Evolutionary conservation across 92 coral and sea anemone genomes (phyloP), one percentile per base, ranked within the genome.

Genomic region (Siderastrea radians): DNA sequence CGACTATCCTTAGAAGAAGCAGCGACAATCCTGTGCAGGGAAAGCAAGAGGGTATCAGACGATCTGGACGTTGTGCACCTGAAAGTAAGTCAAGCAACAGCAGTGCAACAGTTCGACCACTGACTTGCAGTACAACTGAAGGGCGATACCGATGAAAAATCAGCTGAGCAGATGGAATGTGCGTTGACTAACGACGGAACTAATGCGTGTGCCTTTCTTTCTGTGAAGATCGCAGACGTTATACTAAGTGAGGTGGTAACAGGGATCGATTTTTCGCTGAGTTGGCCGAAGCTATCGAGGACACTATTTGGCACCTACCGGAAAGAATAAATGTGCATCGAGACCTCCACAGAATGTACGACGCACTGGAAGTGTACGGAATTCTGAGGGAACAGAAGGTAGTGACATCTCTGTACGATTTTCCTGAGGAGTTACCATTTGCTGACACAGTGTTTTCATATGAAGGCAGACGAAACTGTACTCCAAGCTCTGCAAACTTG

Each of bases 401-500:
- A 67, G 76, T 83, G 64, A 26, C 75, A 19, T 74, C 83, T 62
- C 38, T 46, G 47, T 88, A 81, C 69, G 73, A 81, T 26, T 64
- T 88, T 51, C 60, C 87, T 7, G 91, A 79, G 52, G 92, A 88
- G 92, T 19, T 88, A 62, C 92, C 83, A 12, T 79, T 68, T 71
- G 57, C 87, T 26, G 86, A 75, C 82, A 72, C 84, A 50, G 83
- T 69, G 8, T 74, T 83, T 54, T 67, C 88, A 15, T 58, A 62
- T 58, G 78, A 75, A 70, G 92, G 88, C 66, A 89, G 86, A 63
- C 70, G 44, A 81, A 74, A 63, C 74, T 89, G 46, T 53, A 72
- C 74, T 38, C 49, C 11, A 84, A 73, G 80, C 80, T 61, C 19
- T 84, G 81, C 53, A 58, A 72, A 6, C 72, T 74, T 60, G 72